Evolutionary conservation across 2,888 invertebrate species (phyloP), one percentile per base, ranked within the genome.

Genomic region (Ceramica pisi): DNA sequence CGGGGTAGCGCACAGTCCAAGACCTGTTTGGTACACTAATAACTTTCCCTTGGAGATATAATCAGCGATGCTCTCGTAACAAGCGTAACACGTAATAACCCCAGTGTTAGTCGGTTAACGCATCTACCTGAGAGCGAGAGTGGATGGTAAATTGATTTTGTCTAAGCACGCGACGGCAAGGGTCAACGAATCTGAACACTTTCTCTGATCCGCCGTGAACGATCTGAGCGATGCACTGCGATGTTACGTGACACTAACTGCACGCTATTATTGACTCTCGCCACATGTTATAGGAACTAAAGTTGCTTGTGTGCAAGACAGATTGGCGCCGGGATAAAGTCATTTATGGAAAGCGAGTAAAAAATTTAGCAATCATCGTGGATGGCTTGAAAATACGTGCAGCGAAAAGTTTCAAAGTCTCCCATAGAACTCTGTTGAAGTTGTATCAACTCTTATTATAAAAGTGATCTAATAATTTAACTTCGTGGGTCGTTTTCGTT

Each of bases 41-140:
- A 91, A 92, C 94, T 94, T 94, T 94, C 94, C 94, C 91, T 92
- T 91, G 86, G 88, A 89, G 90, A 92, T 90, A 89, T 93, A 92
- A 92, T 92, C 88, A 89, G 82, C 75, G 86, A 85, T 87, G 85
- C 78, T 89, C 84, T 88, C 90, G 90, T 93, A 93, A 91, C 91
- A 89, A 89, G 88, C 83, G 90, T 92, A 92, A 90, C 88, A 89
- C 88, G 92, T 92, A 91, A 93, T 90, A 90, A 87, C 86, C 85
- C 60, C 70, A 67, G 75, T 75, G 77, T 85, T 84, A 79, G 81
- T 83, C 82, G 81, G 88, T 89, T 89, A 92, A 92, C 92, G 86
- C 89, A 90, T 90, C 87, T 85, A 80, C 80, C 82, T 82, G 91
- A 93, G 91, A 94, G 92, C 90, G 94, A 94, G 94, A 95, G 94